Base-by-base conservation (phyloP, 2,113 vertebrate genomes). In the Todiramphus chloris region DNA sequence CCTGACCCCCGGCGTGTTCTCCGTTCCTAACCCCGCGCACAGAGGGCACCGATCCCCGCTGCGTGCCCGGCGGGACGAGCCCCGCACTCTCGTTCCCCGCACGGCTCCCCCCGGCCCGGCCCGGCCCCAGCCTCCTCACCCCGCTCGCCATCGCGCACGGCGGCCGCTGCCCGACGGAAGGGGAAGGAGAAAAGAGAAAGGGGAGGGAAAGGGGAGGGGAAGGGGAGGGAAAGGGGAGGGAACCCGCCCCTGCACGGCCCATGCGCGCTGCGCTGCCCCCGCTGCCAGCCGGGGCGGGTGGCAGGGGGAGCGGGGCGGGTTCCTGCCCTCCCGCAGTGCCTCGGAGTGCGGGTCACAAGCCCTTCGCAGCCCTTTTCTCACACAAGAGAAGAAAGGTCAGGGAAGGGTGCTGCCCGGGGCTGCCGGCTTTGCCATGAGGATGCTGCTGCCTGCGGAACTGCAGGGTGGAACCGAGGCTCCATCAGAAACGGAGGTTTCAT, bases 311-410 rank as follows among this genome's bases (percentile, higher is more conserved):
- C 46, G 13, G 31, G 23, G 5, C 0, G 3, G 31, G 3, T 0
- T 15, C 1, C 1, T 25, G 15, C 13, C 2, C 4, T 3, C 13
- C 7, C 2, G 10, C 44, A 46, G 44, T 46, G 44, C 44, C 43
- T 6, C 43, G 43, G 43, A 43, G 43, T 15, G 43, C 13, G 43
- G 0, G 4, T 12, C 9, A 0, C 1, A 0, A 3, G 3, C 0
- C 0, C 0, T 1, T 2, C 2, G 37, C 14, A 4, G 56, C 11
- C 10, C 5, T 51, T 33, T 35, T 33, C 2, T n/a, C n/a, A n/a
- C n/a, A n/a, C n/a, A n/a, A n/a, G n/a, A n/a, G n/a, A n/a, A n/a
- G n/a, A n/a, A n/a, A n/a, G n/a, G n/a, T n/a, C n/a, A n/a, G n/a
- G n/a, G n/a, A n/a, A n/a, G n/a, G n/a, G n/a, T n/a, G n/a, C n/a